These are phyloP conservation scores for Xiphorhynchus erythropygius DNA, from an alignment of 2,797 vertebrate species.

Conservation along the genomic window DNA sequence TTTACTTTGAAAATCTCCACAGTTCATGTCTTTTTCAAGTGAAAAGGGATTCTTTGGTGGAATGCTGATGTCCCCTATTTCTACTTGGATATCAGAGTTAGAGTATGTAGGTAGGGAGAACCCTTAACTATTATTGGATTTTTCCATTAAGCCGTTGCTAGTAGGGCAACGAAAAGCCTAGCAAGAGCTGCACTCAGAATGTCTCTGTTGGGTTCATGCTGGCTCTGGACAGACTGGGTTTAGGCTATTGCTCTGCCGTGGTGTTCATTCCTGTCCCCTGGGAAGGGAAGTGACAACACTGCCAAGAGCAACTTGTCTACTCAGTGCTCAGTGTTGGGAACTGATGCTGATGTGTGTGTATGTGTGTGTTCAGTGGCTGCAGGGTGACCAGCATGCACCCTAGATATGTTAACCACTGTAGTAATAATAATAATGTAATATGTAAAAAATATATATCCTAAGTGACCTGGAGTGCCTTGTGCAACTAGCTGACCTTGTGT, in stretches of 20 bases:
- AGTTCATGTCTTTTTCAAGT: neutral
- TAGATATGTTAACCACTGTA: neutral
- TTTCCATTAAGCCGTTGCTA: neutral
- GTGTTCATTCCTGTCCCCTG: neutral
- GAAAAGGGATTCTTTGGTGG: neutral
- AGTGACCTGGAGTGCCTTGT: neutral
- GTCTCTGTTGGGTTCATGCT: neutral
- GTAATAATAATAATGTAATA: neutral
- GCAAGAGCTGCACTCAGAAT: neutral
- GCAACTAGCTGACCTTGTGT: neutral
- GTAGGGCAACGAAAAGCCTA: neutral
- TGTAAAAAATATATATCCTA: neutral
- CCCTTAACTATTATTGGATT: neutral
- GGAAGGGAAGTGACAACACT: neutral
- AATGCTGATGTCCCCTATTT: neutral
- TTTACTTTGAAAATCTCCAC: neutral
- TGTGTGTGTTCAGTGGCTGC: neutral
- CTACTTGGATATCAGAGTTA: neutral
- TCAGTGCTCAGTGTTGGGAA: neutral
- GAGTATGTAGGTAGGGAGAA: neutral
- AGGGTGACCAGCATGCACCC: neutral
- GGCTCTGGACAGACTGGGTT: neutral
- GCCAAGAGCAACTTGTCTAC: neutral
- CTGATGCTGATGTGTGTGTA: neutral
- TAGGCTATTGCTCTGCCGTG: rapidly evolving